A percentile compares a stretch with the other conserved stretches of the same genome.
These are phyloP conservation scores for Pithys albifrons DNA, from an alignment of 2,113 vertebrate genomes.

Conservation along the genomic window DNA sequence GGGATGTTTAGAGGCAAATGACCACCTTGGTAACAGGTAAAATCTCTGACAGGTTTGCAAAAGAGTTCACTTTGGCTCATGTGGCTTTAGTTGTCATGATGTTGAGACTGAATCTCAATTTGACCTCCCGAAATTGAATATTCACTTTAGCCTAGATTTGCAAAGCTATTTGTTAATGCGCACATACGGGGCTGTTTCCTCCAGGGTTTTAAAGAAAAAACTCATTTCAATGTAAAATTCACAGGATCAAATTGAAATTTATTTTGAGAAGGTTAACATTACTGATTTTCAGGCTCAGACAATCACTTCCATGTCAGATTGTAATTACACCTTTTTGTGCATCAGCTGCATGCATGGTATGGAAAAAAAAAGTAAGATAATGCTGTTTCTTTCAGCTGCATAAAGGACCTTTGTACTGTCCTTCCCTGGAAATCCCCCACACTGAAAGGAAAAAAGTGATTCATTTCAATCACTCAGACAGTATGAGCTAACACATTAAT, in stretches of 20 bases:
- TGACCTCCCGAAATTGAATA: slow-evolving; percentile 89
- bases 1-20: neutral
- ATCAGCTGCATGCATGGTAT: slow-evolving; percentile 65
- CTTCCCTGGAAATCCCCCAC: slow-evolving; percentile 40
- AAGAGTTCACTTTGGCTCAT: slow-evolving; percentile 16
- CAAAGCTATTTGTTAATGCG: slow-evolving; percentile 81
- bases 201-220: slow-evolving; percentile 83
- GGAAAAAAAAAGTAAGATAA: slow-evolving; percentile 68
- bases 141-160: slow-evolving; percentile 88
- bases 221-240: slow-evolving; percentile 85
- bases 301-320: slow-evolving; percentile 70
- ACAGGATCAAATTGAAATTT: slow-evolving; percentile 81
- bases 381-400: slow-evolving; percentile 66
- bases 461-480: slow-evolving; percentile 55
- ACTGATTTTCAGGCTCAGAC: slow-evolving; percentile 74
- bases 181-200: slow-evolving; percentile 81
- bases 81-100: slow-evolving; percentile 54
- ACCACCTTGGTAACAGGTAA: neutral
- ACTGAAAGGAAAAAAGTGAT: slow-evolving; percentile 35
- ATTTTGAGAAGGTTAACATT: slow-evolving; percentile 75
- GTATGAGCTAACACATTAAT: slow-evolving; percentile 44
- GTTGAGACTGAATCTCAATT: slow-evolving; percentile 80
- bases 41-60: neutral
- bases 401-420: slow-evolving; percentile 73
- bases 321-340: slow-evolving; percentile 81